Evolutionary conservation across 2,797 vertebrate species (phyloP).

Genomic region (Lophura swinhoii): DNA sequence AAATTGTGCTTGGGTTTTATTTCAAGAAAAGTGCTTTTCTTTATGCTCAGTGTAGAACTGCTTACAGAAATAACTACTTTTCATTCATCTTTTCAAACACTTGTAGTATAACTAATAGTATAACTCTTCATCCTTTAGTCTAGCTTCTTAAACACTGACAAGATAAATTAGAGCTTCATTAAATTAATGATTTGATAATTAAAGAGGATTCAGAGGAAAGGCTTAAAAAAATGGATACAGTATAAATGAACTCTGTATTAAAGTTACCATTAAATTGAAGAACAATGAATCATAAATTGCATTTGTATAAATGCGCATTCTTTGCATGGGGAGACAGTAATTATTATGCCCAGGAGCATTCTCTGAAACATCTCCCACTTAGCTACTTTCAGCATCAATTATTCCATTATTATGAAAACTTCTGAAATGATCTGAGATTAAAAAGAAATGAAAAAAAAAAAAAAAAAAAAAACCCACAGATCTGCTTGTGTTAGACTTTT

Average conservation of each 20-base stretch:
- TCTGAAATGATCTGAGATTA: background rate
- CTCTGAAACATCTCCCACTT: background rate
- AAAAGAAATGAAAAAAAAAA: background rate
- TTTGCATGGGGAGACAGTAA: background rate
- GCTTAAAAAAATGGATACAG: background rate
- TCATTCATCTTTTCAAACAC: background rate
- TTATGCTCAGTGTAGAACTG: background rate
- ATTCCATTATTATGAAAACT: background rate
- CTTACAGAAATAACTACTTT: background rate
- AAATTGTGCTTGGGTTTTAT: background rate
- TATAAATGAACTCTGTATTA: conserved; percentile 25
- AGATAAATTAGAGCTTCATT: conserved; percentile 20
- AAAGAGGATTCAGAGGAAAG: background rate
- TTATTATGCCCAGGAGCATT: background rate
- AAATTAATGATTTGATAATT: background rate
- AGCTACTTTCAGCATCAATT: conserved; percentile 11
- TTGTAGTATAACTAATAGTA: background rate
- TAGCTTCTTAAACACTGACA: background rate
- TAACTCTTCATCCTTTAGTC: background rate
- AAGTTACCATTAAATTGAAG: background rate
- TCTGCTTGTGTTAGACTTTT: background rate
- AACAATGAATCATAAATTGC: conserved; percentile 24
- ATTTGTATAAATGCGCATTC: background rate
- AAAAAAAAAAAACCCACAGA: background rate
- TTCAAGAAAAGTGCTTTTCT: background rate